Conservation (phyloP, 2,888 invertebrate genomes). For the Drosophila sordidapex region DNA sequence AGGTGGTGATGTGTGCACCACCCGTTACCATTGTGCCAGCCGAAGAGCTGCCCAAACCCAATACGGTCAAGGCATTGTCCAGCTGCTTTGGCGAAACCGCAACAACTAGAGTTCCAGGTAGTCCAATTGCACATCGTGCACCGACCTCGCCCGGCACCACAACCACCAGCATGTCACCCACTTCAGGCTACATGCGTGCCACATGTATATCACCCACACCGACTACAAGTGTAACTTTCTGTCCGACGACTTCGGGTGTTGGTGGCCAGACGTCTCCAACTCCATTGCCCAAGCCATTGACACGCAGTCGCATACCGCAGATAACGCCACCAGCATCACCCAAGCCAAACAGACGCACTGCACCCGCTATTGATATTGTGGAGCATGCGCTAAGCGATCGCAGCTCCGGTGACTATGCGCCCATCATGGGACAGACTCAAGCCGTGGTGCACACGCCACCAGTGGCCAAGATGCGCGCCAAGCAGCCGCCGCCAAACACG, state of each 20-base stretch:
- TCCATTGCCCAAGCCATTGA: conserved; percentile 62
- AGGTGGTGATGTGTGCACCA: conserved; percentile 79
- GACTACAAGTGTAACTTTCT: neutral
- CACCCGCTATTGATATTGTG: conserved; percentile 40
- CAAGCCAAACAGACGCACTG: conserved; percentile 22
- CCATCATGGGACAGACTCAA: conserved; percentile 56
- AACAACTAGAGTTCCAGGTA: neutral
- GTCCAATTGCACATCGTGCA: neutral
- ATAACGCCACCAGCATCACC: conserved; percentile 76
- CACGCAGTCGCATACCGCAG: conserved; percentile 79
- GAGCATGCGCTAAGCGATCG: conserved; percentile 45
- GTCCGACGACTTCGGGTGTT: neutral
- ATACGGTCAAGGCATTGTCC: conserved; percentile 79
- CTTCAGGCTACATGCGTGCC: neutral
- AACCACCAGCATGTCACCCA: neutral
- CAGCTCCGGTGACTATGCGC: conserved; percentile 64
- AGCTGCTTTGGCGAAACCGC: conserved; percentile 69
- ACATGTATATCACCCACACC: conserved; percentile 19
- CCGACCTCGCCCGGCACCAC: neutral
- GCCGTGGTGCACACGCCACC: conserved; percentile 68
- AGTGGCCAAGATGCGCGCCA: conserved; percentile 6
- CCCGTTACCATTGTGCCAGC: conserved; percentile 77
- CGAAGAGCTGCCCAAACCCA: conserved; percentile 81
- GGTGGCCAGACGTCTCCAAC: conserved; percentile 7
- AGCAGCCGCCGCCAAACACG: conserved; percentile 10